Evolutionary conservation across 92 coral and sea anemone species (phyloP), one percentile per base, ranked within the genome.

Genomic region (Epizoanthus stellaris): DNA sequence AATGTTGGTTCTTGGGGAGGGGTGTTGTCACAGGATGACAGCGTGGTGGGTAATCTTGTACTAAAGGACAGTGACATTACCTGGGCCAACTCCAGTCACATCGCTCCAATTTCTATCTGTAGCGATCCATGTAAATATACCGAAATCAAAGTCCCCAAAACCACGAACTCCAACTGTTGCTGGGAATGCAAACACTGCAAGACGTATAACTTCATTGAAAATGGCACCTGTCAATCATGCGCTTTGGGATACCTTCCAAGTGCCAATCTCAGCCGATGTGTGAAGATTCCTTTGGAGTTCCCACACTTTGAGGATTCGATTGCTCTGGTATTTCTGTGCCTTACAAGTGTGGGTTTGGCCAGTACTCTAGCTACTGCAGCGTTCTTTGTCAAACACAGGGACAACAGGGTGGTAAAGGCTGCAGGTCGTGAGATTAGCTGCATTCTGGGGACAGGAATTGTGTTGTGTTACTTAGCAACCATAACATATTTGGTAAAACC

Each of bases 361-460:
- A 75, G 80, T 25, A 93, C 99, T 20, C 30, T 90, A 17, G 85
- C 76, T 42, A 89, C 92, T 40, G 91, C 89, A 4, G 84, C 82
- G 0, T 93, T 97, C 79, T 89, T 95, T 75, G 58, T 87, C 57
- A 40, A 62, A 30, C 69, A 85, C 57, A 76, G 93, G 19, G 82
- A 86, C 12, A 89, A 96, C 83, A 89, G 94, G 39, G 93, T 96
- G 3, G 86, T 95, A 16, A 96, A 96, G 79, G 99, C 99, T 16
- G 92, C 99, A 3, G 97, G 97, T 49, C 89, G 86, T 69, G 99
- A 96, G 72, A 95, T 96, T 75, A 88, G 91, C 45, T 82, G 60
- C n/a, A 86, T 97, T 16, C 82, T 97, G 63, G 77, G 89, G 40
- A 7, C 85, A 6, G 99, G 99, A n/a, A 93, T 97, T 36, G 15